Conservation (phyloP, 2,888 invertebrate species). For the Hyppa rectilinea region DNA sequence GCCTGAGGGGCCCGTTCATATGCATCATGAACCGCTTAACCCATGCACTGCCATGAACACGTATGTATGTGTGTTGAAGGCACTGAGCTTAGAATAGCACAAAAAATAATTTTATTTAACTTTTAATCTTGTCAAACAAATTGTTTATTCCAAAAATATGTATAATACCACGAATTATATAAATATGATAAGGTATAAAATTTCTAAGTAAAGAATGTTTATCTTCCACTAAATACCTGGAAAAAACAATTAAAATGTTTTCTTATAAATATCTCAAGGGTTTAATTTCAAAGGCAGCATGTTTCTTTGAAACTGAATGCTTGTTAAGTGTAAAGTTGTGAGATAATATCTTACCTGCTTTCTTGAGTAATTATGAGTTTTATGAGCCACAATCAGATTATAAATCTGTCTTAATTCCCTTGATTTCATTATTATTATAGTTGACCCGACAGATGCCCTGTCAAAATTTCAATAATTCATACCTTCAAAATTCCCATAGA, state of each 20-base stretch:
- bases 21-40: too few species aligned
- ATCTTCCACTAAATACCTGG: not conserved
- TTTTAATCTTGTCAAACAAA: not conserved
- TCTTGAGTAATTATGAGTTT: not conserved
- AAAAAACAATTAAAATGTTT: not conserved
- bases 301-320: constrained; percentile 8
- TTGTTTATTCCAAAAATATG: not conserved
- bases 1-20: too few species aligned
- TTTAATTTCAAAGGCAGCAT: not conserved
- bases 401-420: not conserved
- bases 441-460: not conserved
- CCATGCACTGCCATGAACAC: too few species aligned
- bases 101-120: too few species aligned
- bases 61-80: too few species aligned
- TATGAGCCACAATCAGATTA: not conserved
- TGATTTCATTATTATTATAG: not conserved
- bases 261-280: not conserved
- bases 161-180: not conserved
- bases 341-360: not conserved
- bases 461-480: too few species aligned
- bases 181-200: not conserved
- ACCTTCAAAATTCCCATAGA: too few species aligned
- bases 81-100: too few species aligned
- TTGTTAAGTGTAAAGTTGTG: not conserved
- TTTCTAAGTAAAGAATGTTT: not conserved